Evolutionary conservation across 1,140 invertebrate species (phyloP), one percentile per base, ranked within the genome.

Genomic region (Sitobion miscanthi): DNA sequence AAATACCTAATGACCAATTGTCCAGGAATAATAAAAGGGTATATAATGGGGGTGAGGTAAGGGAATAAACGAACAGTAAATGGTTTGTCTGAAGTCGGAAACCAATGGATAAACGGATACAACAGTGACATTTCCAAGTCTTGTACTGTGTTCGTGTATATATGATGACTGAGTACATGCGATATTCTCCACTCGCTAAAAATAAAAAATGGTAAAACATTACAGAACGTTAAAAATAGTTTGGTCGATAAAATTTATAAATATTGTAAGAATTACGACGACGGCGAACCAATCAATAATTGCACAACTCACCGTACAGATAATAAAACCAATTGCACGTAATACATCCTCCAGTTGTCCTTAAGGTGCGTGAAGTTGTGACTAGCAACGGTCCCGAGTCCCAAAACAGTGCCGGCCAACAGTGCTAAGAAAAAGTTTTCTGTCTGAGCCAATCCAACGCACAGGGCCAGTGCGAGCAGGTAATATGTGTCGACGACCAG

Each of bases 351-450:
- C 96, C 97, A 98, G 94, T 96, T 98, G 94, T 98, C 97, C 42
- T 96, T 96, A 94, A 97, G 96, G 94, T 98, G 98, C 89, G 98
- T 97, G 94, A 97, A 98, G 95, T 98, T 98, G 94, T 98, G 98
- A 0, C 96, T 96, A 42, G 95, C 96, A 52, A 97, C 96, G 25
- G 95, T 95, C 0, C 96, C 95, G 95, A 96, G 96, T 47, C 95
- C 95, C 2, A 98, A 94, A 42, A 96, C 95, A 9, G 96, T 92
- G 4, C 96, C 97, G 93, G 96, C 94, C 42, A 96, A n/a, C 14
- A 95, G 57, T n/a, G 95, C 95, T 1, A 96, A 85, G 7, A 95
- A 49, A 35, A 95, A 94, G 89, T 95, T 96, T 94, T 95, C 94
- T 9, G 94, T 95, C 94, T 82, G 95, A 17, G 96, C 96, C 82